Conservation (phyloP, 2,888 invertebrate species). For the Aphrophora alni region DNA sequence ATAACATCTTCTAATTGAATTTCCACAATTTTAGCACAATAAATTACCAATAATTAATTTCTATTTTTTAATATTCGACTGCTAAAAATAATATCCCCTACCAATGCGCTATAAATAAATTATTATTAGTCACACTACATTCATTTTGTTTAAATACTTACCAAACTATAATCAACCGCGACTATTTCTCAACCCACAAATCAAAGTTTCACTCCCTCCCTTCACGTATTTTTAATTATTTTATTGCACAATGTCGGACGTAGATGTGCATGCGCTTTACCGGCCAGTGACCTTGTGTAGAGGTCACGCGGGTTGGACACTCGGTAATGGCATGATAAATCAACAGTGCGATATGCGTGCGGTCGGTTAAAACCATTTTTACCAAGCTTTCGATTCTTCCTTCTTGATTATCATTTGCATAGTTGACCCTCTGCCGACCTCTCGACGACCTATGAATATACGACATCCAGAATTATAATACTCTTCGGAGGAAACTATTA, state of each 20-base stretch:
- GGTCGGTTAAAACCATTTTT: conserved; percentile 9
- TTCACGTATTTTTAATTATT: neutral
- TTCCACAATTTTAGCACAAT: too few species aligned
- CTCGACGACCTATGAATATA: neutral
- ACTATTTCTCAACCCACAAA: neutral
- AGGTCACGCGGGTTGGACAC: neutral
- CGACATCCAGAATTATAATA: neutral
- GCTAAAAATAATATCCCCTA: too few species aligned
- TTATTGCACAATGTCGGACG: neutral
- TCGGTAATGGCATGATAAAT: neutral
- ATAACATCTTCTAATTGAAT: too few species aligned
- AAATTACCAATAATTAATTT: too few species aligned
- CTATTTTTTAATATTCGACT: too few species aligned
- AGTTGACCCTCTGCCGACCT: neutral
- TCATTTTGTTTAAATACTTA: too few species aligned
- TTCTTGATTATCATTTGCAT: neutral
- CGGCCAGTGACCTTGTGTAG: neutral
- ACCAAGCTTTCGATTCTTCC: neutral
- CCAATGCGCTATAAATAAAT: too few species aligned
- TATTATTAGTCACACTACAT: too few species aligned
- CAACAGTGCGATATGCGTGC: conserved; percentile 9
- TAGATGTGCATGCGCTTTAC: neutral
- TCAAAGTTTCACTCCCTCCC: neutral
- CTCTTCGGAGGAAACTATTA: neutral
- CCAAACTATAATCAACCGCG: neutral